A percentile compares a stretch with the other conserved stretches of the same genome.
Evolutionary conservation across 2,113 vertebrate species (phyloP).

Genomic region (Tenrec ecaudatus): DNA sequence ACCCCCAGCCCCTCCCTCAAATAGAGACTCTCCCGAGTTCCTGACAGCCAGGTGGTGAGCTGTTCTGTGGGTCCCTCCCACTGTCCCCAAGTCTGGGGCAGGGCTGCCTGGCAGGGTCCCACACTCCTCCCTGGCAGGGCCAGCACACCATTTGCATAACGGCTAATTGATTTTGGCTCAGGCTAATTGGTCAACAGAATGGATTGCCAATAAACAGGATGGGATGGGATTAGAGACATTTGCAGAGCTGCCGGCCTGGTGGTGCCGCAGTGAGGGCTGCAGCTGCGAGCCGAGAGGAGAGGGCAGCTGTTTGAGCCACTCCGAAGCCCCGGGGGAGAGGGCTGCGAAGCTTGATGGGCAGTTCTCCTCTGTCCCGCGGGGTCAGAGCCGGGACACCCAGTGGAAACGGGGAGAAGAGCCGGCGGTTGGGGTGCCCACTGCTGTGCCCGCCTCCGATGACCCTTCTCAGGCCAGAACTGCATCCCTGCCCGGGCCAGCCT

Average conservation of each 20-base stretch:
- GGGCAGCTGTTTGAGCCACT: neutral
- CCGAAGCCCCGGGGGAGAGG: neutral
- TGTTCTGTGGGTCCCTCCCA: too few relatives aligned
- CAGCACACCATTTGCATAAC: neutral
- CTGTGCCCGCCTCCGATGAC: neutral
- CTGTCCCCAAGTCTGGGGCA: neutral
- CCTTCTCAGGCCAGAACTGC: neutral
- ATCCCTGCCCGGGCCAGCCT: rapidly evolving
- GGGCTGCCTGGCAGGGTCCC: neutral
- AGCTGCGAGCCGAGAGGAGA: neutral
- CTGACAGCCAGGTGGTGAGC: too few relatives aligned
- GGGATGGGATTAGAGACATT: neutral
- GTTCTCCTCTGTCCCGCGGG: neutral
- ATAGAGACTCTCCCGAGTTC: too few relatives aligned
- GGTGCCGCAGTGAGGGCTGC: neutral
- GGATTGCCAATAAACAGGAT: neutral
- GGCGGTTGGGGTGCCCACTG: too few relatives aligned
- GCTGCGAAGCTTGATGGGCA: neutral
- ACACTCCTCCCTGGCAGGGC: neutral
- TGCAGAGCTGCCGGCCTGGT: neutral
- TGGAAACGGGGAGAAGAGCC: too few relatives aligned
- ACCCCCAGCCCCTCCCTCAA: too few relatives aligned
- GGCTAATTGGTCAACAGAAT: slow-evolving; percentile 55
- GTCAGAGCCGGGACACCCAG: too few relatives aligned
- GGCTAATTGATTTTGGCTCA: slow-evolving; percentile 43